phyloP scores from a whole-genome alignment of 2,888 invertebrate species.

The Empis livida region DNA sequence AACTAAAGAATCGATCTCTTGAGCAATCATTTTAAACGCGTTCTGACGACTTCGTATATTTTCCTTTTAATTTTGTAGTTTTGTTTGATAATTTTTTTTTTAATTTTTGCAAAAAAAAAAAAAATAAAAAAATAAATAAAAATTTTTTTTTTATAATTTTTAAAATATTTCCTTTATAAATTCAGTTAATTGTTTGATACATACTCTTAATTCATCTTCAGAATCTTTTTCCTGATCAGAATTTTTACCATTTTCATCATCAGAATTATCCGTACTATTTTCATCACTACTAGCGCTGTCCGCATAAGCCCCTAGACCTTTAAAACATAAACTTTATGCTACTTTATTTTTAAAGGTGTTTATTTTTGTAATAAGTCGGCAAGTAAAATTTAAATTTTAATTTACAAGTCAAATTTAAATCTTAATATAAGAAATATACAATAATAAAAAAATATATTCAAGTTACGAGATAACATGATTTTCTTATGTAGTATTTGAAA shows the following conservation, averaged over 20 bases:
- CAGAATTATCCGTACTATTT: constrained; percentile 43
- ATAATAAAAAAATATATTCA: too few relatives aligned
- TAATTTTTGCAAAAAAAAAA: constrained; percentile 2
- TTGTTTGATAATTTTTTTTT: background rate
- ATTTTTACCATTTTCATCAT: constrained; percentile 32
- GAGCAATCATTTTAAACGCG: constrained; percentile 11
- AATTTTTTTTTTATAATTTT: background rate
- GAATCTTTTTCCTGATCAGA: constrained; percentile 44
- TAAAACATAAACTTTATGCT: constrained; percentile 31
- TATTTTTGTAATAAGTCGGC: too few relatives aligned
- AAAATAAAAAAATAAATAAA: background rate
- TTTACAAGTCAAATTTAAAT: too few relatives aligned
- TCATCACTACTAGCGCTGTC: constrained; percentile 48
- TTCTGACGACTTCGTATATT: constrained; percentile 8
- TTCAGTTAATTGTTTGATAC: background rate
- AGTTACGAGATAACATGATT: too few relatives aligned
- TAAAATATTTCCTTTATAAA: background rate
- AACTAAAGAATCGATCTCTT: constrained; percentile 8
- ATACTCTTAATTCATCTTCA: constrained; percentile 62
- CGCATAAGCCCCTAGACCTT: constrained; percentile 77
- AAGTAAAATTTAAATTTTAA: too few relatives aligned
- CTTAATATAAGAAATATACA: too few relatives aligned
- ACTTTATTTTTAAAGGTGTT: constrained; percentile 12
- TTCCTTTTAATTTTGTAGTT: constrained; percentile 6
- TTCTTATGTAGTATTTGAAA: too few relatives aligned